Percentiles rank a stretch among this genome's conserved stretches.
Evolutionary conservation across 2,113 vertebrate genomes (phyloP).

Genomic region (Psittacula cyanocephala): DNA sequence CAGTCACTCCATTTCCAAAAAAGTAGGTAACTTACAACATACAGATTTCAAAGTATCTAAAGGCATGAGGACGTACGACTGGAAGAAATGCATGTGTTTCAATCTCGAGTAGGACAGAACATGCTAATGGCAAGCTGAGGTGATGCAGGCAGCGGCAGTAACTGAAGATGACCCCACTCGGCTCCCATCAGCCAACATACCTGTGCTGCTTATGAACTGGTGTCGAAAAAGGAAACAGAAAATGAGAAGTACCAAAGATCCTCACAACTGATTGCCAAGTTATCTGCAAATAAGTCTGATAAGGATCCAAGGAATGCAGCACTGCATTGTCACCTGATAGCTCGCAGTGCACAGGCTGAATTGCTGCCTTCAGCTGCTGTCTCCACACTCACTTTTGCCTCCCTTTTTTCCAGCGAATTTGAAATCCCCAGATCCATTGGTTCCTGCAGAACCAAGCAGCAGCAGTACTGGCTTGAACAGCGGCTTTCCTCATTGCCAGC

Average conservation of each 20-base stretch:
- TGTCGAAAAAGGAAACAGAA: neutral
- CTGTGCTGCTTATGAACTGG: neutral
- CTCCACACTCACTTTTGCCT: neutral
- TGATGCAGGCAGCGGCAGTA: accelerated
- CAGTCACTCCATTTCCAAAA: neutral
- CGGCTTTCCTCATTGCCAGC: neutral
- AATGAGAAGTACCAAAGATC: neutral
- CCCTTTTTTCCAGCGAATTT: neutral
- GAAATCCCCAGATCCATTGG: neutral
- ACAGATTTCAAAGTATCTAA: neutral
- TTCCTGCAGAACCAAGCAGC: neutral
- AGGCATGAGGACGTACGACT: neutral
- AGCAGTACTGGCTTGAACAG: neutral
- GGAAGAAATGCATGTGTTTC: accelerated
- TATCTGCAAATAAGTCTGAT: neutral
- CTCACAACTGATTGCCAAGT: neutral
- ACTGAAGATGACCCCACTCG: neutral
- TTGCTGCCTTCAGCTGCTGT: neutral
- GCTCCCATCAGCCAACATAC: neutral
- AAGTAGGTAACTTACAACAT: neutral
- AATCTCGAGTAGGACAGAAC: neutral
- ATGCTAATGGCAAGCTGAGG: neutral
- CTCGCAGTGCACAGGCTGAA: neutral
- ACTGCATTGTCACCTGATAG: neutral
- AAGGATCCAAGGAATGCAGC: neutral